These are phyloP conservation scores for Chroicocephalus ridibundus DNA, from an alignment of 2,113 vertebrate species.

Conservation along the genomic window DNA sequence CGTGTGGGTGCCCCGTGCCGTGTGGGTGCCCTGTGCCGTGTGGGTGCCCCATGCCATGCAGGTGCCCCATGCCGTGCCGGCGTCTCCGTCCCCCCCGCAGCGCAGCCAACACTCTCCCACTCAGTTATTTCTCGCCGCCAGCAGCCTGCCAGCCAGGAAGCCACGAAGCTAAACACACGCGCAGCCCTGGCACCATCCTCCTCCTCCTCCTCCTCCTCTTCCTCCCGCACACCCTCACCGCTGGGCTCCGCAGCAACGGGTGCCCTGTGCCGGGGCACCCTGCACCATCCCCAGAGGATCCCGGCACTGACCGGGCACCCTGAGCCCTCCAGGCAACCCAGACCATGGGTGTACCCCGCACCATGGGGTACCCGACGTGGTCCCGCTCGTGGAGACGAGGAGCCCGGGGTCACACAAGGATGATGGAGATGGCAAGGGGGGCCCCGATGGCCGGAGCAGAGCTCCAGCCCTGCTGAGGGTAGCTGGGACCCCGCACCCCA, in stretches of 20 bases:
- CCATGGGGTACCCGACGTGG: fast-evolving
- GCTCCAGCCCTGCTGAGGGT: neutral
- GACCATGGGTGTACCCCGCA: neutral
- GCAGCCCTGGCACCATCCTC: slow-evolving; percentile 33
- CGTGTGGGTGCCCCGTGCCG: fast-evolving
- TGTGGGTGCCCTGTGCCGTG: neutral
- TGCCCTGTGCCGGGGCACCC: neutral
- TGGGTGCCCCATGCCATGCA: neutral
- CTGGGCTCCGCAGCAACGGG: neutral
- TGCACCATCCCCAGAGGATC: neutral
- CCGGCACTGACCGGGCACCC: fast-evolving
- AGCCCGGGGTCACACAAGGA: neutral
- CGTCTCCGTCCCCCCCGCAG: neutral
- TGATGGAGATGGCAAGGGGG: neutral
- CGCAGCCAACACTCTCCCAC: slow-evolving; percentile 33
- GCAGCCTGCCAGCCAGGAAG: slow-evolving; percentile 53
- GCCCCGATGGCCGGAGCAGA: neutral
- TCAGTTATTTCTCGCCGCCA: slow-evolving; percentile 3
- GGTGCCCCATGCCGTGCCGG: neutral
- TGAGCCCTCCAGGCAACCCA: neutral
- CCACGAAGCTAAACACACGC: slow-evolving; percentile 39
- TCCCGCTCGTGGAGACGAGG: fast-evolving
- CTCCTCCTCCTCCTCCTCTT: neutral
- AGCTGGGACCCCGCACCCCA: fast-evolving
- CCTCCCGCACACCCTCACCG: neutral